phyloP scores from a whole-genome alignment of 2,888 invertebrate species.

The Cataglyphis rosenhaueri region DNA sequence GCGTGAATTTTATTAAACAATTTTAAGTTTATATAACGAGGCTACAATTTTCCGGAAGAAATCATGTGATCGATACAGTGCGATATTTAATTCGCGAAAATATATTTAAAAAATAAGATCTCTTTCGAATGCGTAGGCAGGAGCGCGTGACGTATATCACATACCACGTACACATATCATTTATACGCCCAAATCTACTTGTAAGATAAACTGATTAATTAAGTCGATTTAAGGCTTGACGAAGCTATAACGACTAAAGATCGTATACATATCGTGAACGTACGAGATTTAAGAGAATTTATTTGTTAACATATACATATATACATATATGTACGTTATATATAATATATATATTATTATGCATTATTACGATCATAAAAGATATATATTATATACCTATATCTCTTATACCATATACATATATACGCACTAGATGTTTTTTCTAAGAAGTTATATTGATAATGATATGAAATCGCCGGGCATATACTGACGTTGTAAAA shows the following conservation, averaged over 20 bases:
- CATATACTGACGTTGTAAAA: conserved; percentile 26
- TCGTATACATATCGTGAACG: conserved; percentile 81
- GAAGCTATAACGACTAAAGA: conserved; percentile 76
- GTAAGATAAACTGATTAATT: conserved; percentile 72
- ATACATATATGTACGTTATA: conserved; percentile 75
- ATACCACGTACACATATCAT: conserved; percentile 76
- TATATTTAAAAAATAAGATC: conserved; percentile 4
- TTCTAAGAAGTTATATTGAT: conserved; percentile 66
- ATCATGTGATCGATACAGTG: background rate
- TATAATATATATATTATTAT: conserved; percentile 73
- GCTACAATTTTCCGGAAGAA: background rate
- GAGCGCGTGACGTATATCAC: conserved; percentile 57
- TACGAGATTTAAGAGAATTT: conserved; percentile 77
- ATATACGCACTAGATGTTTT: conserved; percentile 73
- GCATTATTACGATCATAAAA: conserved; percentile 73
- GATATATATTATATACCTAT: conserved; percentile 76
- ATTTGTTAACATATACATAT: conserved; percentile 77
- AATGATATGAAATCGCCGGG: conserved; percentile 43
- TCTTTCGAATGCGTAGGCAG: conserved; percentile 46
- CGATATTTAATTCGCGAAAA: background rate
- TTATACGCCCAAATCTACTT: conserved; percentile 74
- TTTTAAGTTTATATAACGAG: background rate
- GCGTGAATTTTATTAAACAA: background rate
- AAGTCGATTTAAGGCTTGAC: conserved; percentile 70
- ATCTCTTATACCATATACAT: conserved; percentile 69